Base-by-base conservation (phyloP, 2,113 vertebrate genomes). In the Apteryx owenii region DNA sequence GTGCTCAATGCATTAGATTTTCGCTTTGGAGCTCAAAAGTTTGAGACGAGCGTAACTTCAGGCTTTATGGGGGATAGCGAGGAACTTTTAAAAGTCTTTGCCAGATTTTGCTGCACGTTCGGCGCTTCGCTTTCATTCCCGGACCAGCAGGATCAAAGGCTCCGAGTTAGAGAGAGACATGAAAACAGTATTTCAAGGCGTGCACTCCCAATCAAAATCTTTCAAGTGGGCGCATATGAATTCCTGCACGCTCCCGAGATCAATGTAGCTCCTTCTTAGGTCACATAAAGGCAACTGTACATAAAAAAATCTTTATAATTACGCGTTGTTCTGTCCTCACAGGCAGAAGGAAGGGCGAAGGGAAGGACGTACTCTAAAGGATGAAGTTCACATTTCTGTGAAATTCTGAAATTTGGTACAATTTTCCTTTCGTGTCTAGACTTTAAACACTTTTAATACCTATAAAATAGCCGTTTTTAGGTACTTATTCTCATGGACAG, bases 261-360 rank as follows among this genome's bases (percentile, higher is more conserved):
- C 29, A 84, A 75, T 4, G 53, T 2, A 50, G 61, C 22, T 94
- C 79, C 31, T 80, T 44, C 60, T 38, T 68, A 33, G 78, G 72
- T 72, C 65, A 46, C 20, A 16, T 26, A 18, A 87, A 88, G n/a
- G 53, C 54, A 75, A 19, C 28, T 2, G 46, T 11, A 16, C 46
- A 69, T 50, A 15, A 33, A 78, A 48, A 83, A 50, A 17, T 66
- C 38, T 28, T 68, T 33, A 54, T 56, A 56, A 51, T 80, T 4
- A 64, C 0, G 0, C 26, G 13, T 73, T 23, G 18, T 33, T 79
- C 79, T 66, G 6, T 18, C 28, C 66, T 54, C 53, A 15, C 36
- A 3, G 5, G 54, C 0, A 1, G 5, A 31, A 46, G 25, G 9
- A 28, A 4, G 23, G 42, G 36, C 36, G 36, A 19, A 71, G 29